Evolutionary conservation across 2,888 invertebrate species (phyloP).

Genomic region (Zygaena filipendulae): DNA sequence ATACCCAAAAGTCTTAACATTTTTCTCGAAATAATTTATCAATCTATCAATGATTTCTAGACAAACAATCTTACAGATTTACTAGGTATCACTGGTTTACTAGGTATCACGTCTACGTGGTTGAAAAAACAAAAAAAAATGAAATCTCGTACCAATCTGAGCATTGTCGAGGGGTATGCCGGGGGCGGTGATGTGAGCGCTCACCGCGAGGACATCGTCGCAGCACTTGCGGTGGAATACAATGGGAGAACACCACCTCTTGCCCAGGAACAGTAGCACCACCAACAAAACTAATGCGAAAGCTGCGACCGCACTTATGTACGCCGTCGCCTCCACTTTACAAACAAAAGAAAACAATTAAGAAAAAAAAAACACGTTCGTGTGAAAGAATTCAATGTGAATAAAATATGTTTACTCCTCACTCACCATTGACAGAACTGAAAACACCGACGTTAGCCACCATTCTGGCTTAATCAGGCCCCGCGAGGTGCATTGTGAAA

Average conservation of each 20-base stretch:
- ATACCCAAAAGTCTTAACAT: too few relatives aligned
- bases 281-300: constrained; percentile 85
- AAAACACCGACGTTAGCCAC: constrained; percentile 53
- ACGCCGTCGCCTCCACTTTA: constrained; percentile 86
- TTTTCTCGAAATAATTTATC: too few relatives aligned
- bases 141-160: constrained; percentile 56
- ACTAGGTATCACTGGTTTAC: too few relatives aligned
- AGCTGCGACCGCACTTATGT: constrained; percentile 87
- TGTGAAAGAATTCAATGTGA: constrained; percentile 22
- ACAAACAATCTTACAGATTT: too few relatives aligned
- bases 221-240: constrained; percentile 46
- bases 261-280: constrained; percentile 87
- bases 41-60: too few relatives aligned
- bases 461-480: too few relatives aligned
- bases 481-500: too few relatives aligned
- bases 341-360: constrained; percentile 33
- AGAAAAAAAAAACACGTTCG: constrained; percentile 11
- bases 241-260: constrained; percentile 69
- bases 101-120: too few relatives aligned
- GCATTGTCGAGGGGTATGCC: constrained; percentile 47
- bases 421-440: constrained; percentile 56
- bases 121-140: too few relatives aligned
- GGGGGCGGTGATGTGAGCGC: constrained; percentile 42
- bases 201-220: constrained; percentile 56
- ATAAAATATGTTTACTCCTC: too few relatives aligned